Evolutionary conservation across 2,888 invertebrate genomes (phyloP), one percentile per base, ranked within the genome.

Genomic region (Ophioninae sp.): DNA sequence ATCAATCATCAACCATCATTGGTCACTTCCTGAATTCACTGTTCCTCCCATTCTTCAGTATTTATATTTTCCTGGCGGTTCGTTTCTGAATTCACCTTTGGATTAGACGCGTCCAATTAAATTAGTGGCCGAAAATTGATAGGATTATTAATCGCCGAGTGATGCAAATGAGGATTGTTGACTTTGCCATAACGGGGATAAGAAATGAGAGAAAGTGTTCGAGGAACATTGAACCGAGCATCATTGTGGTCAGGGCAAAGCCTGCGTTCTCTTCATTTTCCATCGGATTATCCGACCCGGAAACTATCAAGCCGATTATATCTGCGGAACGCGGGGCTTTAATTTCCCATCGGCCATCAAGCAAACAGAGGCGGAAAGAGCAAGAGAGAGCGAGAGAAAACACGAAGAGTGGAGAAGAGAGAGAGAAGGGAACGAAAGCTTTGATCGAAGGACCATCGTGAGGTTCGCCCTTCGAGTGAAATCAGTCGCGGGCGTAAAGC

Each of bases 301-400:
- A 85, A 86, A 85, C 79, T 81, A 70, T 64, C 69, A 86, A 86
- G 85, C 85, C 86, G 86, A 86, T 86, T 86, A 86, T 83, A 79
- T 79, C 44, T 20, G 57, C 50, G 57, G 21, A 79, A 79, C 70
- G 50, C 72, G 76, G 39, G 72, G 75, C 81, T 81, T 81, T 84
- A 81, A 84, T 84, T 84, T 84, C 79, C 50, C 44, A 44, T 59
- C 69, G 65, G 39, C 56, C 62, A 68, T 56, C 61, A 72, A 78
- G 56, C 37, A 30, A 56, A n/a, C 30, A 69, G 44, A 50, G 17
- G 69, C 21, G 6, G 70, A 57, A 41, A 44, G 62, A 41, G 50
- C 21, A 23, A 62, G 61, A 23, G 61, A 57, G 57, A 39, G 39
- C 39, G 21, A 59, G 39, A 59, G n/a, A 70, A n/a, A 23, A 61